Conservation (phyloP, 1,140 invertebrate genomes). For the Ceratina japonica region DNA sequence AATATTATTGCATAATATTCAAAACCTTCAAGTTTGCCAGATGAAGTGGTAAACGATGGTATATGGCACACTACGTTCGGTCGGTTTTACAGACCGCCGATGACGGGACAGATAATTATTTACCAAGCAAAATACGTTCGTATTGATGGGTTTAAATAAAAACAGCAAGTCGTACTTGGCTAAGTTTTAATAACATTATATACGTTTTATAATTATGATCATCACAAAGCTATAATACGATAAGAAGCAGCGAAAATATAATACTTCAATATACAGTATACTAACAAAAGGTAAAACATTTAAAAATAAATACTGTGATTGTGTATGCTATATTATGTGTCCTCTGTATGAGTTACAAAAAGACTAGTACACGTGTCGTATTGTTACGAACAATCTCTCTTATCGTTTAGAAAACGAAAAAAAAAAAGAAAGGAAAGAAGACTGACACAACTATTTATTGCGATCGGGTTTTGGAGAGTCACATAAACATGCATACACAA, state of each 20-base stretch:
- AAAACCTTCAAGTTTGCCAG: constrained; percentile 53
- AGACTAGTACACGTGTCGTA: no score
- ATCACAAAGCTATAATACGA: constrained; percentile 38
- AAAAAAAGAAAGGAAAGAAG: no score
- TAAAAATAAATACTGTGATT: constrained; percentile 13
- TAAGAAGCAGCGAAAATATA: constrained; percentile 36
- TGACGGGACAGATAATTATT: constrained; percentile 1
- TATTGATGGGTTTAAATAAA: constrained; percentile 68
- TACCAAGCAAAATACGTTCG: constrained; percentile 5
- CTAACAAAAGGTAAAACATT: constrained; percentile 11
- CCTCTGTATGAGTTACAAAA: no score
- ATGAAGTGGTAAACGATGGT: constrained; percentile 14
- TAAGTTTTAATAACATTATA: constrained; percentile 63
- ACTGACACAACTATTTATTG: no score
- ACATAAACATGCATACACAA: constrained; percentile 25
- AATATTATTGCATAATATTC: constrained; percentile 62
- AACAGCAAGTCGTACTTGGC: constrained; percentile 65
- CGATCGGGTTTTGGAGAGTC: background rate
- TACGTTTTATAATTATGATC: constrained; percentile 33
- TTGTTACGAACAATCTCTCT: background rate
- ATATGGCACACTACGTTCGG: no score
- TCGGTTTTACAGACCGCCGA: background rate
- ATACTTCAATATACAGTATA: constrained; percentile 26
- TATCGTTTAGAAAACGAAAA: background rate
- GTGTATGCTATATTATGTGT: constrained; percentile 18